Base-by-base conservation (phyloP, 2,797 vertebrate genomes). In the Staurois parvus region DNA sequence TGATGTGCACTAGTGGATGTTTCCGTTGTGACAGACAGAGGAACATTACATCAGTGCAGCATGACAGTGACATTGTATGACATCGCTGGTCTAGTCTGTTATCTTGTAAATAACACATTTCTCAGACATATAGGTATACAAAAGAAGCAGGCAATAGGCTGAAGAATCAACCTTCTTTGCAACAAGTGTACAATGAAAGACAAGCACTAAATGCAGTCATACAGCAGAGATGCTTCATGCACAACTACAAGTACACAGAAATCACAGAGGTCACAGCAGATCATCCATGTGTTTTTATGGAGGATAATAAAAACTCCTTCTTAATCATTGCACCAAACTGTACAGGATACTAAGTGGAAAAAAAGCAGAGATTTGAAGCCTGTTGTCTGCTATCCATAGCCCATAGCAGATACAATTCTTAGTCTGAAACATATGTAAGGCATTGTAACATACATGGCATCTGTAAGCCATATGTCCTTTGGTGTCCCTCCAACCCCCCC, bases 1-100 rank as follows among this genome's bases (percentile, higher is more conserved):
- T 87, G 85, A 87, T 86, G 85, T 79, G 68, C 69, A 40, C 68
- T 72, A 48, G 56, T 73, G 67, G 80, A 83, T 87, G 13, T 67
- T 86, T 78, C 75, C 40, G 48, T 70, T 32, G 29, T 73, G 48
- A 87, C 64, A 69, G 69, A 83, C 62, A 45, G 30, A 68, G 15
- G 34, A 72, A 67, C 56, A 64, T 76, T 67, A 75, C 59, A 75
- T 83, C 56, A 75, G 76, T 40, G 64, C 40, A 75, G 59, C n/a
- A 59, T 75, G 76, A 59, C 40, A 56, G 76, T 48, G 48, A 84
- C 69, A 72, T 59, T 52, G 48, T 79, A 62, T 79, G 74, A 59
- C 68, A 76, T 48, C 9, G 19, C 67, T 48, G 45, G 34, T 21
- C 48, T 28, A 24, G 3, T 76, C 21, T 67, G 30, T 34, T 59